Base-by-base conservation (phyloP, 2,113 vertebrate species). In the Chamaetylas fuelleborni region DNA sequence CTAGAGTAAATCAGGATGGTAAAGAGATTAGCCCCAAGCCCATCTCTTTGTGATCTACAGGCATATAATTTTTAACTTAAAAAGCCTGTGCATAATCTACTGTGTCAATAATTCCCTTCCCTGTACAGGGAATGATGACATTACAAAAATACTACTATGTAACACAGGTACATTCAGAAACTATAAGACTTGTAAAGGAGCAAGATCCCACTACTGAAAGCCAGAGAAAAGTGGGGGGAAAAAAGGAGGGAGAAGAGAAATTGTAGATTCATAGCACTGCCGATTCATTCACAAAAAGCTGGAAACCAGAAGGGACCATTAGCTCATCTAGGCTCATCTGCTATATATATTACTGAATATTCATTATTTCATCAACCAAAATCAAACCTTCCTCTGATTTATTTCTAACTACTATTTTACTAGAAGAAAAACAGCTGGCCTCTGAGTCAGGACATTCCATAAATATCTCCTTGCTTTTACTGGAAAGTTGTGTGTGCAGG, bases 331-430 rank as follows among this genome's bases (percentile, higher is more conserved):
- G 57, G 77, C 93, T 96, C 90, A 96, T 94, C 93, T 95, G 88
- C 95, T 96, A 90, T 91, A 96, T 96, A 95, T 93, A 95, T 96
- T 95, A 82, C 94, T 88, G 94, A 92, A 95, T 96, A 97, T 96
- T 97, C 96, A 97, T 97, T 96, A 95, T 94, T 93, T 95, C 95
- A 94, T 86, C 94, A 77, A 96, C 86, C 78, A 84, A 93, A 97
- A 97, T 96, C 95, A 96, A 96, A 97, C 93, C 92, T 89, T 95
- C 93, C 89, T 71, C 95, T 95, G 95, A 97, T 95, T 97, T 97
- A 95, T 93, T 97, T 95, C 96, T 96, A 96, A 96, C 92, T 96
- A 93, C 84, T 94, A 95, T 96, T 97, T 96, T 89, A 97, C 97
- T 95, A 93, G 97, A 96, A 95, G 91, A 92, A 86, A 97, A 97